Evolutionary conservation across 2,797 vertebrate genomes (phyloP).

Genomic region (Karalla daura): DNA sequence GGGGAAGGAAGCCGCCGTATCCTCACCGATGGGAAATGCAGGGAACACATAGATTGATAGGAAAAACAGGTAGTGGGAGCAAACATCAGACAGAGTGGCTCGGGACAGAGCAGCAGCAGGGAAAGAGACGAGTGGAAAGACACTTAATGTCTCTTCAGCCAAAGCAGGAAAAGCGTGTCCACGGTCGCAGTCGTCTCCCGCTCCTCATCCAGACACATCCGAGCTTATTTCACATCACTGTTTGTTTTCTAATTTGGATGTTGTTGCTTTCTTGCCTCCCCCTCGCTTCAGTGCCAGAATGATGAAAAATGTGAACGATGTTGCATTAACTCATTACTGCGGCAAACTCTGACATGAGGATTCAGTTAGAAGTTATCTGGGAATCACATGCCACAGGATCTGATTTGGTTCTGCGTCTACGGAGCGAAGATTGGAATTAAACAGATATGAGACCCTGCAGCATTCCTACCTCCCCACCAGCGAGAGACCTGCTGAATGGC

Average conservation of each 20-base stretch:
- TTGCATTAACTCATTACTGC: not conserved
- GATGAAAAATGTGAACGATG: not conserved
- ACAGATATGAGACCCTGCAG: not conserved
- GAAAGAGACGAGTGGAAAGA: constrained; percentile 33
- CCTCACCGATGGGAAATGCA: constrained; percentile 65
- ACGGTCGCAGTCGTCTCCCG: not conserved
- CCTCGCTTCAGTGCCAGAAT: not conserved
- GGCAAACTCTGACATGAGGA: not conserved
- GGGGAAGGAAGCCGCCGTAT: constrained; percentile 68
- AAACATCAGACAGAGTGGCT: constrained; percentile 33
- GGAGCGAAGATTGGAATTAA: not conserved
- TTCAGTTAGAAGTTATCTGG: no score
- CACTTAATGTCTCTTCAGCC: constrained; percentile 13
- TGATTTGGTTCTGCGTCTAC: not conserved
- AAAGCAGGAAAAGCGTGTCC: constrained; percentile 19
- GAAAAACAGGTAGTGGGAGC: constrained; percentile 67
- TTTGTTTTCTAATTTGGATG: not conserved
- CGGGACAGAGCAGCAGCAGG: constrained; percentile 27
- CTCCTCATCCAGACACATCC: no score
- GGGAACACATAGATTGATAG: constrained; percentile 51
- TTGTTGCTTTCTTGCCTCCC: not conserved
- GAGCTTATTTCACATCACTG: no score
- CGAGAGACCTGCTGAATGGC: not conserved
- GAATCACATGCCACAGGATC: not conserved
- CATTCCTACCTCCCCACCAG: not conserved